Evolutionary conservation across 2,113 vertebrate genomes (phyloP), one percentile per base, ranked within the genome.

Genomic region (Speoplatyrhinus poulsoni): DNA sequence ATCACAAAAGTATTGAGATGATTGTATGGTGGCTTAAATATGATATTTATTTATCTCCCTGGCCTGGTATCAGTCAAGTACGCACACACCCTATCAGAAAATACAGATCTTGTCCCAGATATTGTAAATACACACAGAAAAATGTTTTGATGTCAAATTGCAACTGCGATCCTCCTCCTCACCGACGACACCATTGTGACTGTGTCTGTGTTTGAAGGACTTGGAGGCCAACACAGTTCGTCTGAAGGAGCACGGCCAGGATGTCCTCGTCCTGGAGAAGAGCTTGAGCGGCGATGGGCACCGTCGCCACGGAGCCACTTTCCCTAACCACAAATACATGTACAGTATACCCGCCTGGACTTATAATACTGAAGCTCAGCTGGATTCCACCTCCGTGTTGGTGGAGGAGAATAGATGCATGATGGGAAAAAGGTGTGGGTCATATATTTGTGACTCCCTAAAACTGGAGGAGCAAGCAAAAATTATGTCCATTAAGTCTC

Each of bases 161-260:
- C 36, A 33, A 32, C 4, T 58, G 19, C 17, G 12, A 12, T 64
- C 57, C 69, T 62, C 11, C n/a, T 48, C 19, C 4, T 10, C 17
- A 10, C 36, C 7, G 36, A 8, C 36, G 7, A 6, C 36, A 41
- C 5, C 36, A 8, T 41, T 41, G 36, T 41, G 7, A 41, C 36
- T 41, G 36, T 41, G 36, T 41, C 59, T 12, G 65, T 82, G 91
- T 82, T 87, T 92, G 67, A 82, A 99, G 97, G 98, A 98, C 69
- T 96, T 99, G 73, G 97, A 99, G 87, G 98, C 98, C 71, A 99
- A 99, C 91, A 99, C 97, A n/a, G 97, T 99, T 69, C 95, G 98
- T 87, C 93, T 99, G 73, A 98, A 99, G 89, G 98, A 99, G 86
- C 98, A 99, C 11, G 95, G 95, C 85, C 95, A 96, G 91, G 98